Evolutionary conservation across 2,113 vertebrate species (phyloP).

Genomic region (Deroptyus accipitrinus): DNA sequence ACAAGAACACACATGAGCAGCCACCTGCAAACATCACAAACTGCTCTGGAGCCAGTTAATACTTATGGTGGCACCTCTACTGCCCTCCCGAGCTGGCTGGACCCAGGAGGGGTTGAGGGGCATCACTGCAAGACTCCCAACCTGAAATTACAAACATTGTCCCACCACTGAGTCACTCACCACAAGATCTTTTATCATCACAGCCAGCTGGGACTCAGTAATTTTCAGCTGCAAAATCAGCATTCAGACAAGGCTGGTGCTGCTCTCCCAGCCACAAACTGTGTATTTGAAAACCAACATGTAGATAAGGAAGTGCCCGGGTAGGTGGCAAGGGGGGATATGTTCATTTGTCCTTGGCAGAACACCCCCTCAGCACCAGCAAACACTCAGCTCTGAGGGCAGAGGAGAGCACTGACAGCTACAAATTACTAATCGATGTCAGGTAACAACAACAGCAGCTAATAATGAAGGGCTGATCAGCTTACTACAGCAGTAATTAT

Average conservation of each 20-base stretch:
- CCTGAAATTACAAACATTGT: neutral
- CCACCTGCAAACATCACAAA: neutral
- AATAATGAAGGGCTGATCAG: slow-evolving; percentile 67
- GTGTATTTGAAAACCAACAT: neutral
- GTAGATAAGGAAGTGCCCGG: neutral
- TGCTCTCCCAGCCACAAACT: neutral
- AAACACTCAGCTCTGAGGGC: neutral
- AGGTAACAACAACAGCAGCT: slow-evolving; percentile 64
- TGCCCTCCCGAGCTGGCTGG: neutral
- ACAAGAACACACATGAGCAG: fast-evolving
- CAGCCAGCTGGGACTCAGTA: neutral
- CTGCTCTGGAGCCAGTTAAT: neutral
- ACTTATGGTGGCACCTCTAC: neutral
- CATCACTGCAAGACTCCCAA: neutral
- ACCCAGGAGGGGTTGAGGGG: neutral
- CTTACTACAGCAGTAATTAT: slow-evolving; percentile 58
- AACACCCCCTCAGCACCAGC: neutral
- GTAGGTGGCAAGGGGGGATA: neutral
- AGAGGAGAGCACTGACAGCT: slow-evolving; percentile 49
- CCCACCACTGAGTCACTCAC: neutral
- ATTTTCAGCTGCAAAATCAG: neutral
- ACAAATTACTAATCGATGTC: slow-evolving; percentile 70
- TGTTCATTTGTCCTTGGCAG: slow-evolving; percentile 24
- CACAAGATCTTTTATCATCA: neutral
- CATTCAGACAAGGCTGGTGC: neutral